Evolutionary conservation across 2,888 invertebrate species (phyloP), one percentile per base, ranked within the genome.

Genomic region (Hypsopygia costalis): DNA sequence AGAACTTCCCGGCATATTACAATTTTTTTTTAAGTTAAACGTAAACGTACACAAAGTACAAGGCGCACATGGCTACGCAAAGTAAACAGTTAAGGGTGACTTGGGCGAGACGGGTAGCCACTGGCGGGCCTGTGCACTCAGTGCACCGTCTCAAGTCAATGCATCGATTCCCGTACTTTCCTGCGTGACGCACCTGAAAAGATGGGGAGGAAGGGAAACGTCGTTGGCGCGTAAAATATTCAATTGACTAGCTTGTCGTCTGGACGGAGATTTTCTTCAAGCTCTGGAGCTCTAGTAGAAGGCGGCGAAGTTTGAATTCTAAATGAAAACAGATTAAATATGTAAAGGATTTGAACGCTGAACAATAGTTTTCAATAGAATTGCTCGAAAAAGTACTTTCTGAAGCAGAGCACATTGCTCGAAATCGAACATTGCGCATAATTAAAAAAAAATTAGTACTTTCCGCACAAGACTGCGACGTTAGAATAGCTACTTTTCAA

Each of bases 131-230:
- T 71, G 69, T 80, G 79, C 77, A 75, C 69, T 64, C 71, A 81
- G 74, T 82, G 85, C 82, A 56, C 54, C 59, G 51, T 56, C 60
- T 53, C 51, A 62, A 62, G 62, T 62, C 62, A 53, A 55, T 61
- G 54, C 73, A 77, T 74, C 78, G 81, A 85, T 81, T 79, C 62
- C 62, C 62, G 54, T 55, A 74, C 72, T 78, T 79, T 78, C 74
- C 70, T 62, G 61, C 25, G 25, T 51, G 51, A 52, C 51, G 54
- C 51, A 55, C 55, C 57, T 55, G 52, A 49, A 47, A 46, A 55
- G 51, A 52, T 52, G 54, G 42, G 27, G 53, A 50, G 47, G 42
- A 44, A 49, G 46, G 38, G 34, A 41, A 52, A 50, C 46, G 28
- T 40, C 20, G 28, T 40, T 16, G 20, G 40, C 27, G 16, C 35